Evolutionary conservation across 1,140 invertebrate genomes (phyloP).

Genomic region (Trichonephila inaurata): DNA sequence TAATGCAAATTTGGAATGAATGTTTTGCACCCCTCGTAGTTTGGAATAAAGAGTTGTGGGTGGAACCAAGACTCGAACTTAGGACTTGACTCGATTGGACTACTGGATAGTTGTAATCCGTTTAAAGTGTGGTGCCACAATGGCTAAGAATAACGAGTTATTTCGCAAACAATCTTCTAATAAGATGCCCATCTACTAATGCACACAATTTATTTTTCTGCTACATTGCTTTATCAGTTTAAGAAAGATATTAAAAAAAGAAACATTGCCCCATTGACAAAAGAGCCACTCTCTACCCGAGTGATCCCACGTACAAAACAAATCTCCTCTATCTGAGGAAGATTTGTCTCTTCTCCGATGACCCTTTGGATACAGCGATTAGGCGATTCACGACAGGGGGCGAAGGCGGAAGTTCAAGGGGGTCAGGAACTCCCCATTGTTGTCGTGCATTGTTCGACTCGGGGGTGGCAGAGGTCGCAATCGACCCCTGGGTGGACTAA

Average conservation of each 20-base stretch:
- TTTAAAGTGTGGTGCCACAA: too few relatives aligned
- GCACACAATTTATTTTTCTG: too few relatives aligned
- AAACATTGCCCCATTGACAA: not conserved
- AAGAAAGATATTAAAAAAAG: not conserved
- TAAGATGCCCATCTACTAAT: too few relatives aligned
- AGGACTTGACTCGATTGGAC: too few relatives aligned
- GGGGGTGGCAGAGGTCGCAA: not conserved
- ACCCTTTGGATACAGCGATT: not conserved
- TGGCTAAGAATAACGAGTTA: too few relatives aligned
- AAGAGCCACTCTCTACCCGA: not conserved
- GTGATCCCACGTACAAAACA: not conserved
- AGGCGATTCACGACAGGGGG: not conserved
- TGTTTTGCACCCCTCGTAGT: too few relatives aligned
- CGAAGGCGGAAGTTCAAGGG: conserved; percentile 39
- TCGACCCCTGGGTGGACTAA: not conserved
- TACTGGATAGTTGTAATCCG: too few relatives aligned
- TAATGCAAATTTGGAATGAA: too few relatives aligned
- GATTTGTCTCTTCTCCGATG: not conserved
- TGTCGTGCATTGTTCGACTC: not conserved
- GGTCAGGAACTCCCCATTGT: not conserved
- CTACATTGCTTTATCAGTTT: not conserved
- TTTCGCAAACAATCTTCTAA: too few relatives aligned
- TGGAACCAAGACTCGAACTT: too few relatives aligned
- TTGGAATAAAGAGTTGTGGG: too few relatives aligned
- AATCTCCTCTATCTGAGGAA: not conserved